Evolutionary conservation across 2,888 invertebrate species (phyloP), one percentile per base, ranked within the genome.

Genomic region (Chymomyza procnemis): DNA sequence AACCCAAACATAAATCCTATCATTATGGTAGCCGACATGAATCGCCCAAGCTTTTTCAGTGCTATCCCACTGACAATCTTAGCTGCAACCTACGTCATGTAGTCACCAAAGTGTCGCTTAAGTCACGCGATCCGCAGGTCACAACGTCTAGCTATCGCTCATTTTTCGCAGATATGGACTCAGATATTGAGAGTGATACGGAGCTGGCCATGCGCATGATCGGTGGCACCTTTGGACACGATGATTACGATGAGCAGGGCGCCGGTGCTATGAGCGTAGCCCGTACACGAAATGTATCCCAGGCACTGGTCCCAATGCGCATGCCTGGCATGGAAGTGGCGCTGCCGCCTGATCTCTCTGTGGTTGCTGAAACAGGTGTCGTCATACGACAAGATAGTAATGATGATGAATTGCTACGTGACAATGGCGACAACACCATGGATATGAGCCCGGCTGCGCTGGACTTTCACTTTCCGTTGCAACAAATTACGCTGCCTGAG

Each of bases 161-260:
- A 71, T 94, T 94, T 52, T 94, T 95, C 88, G 94, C 94, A 92
- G 95, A 95, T 85, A 92, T 94, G 14, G 96, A 96, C 79, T 96
- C 95, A 93, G 96, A 96, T 85, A 93, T 93, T 3, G 95, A 94
- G 59, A 88, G 89, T 21, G 88, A 86, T 60, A 62, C 72, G 12
- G 74, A 75, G 8, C 66, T 61, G 18, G 71, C 77, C 5, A 67
- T 79, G 71, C 77, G 88, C 9, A 88, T 92, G 68, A 89, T 91
- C 21, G 91, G 92, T 81, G 85, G 91, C 16, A 89, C 89, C 34
- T 91, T 90, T 34, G 85, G 87, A 4, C 75, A 84, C 26, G 80
- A 80, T 63, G 80, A 85, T 66, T 75, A 80, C 50, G 80, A 89
- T 26, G 88, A 86, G 18, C 62, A 74, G 0, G 69, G 75, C 3